These are phyloP conservation scores for Zaprionus obscuricornis DNA, from an alignment of 2,888 invertebrate genomes.

Conservation along the genomic window DNA sequence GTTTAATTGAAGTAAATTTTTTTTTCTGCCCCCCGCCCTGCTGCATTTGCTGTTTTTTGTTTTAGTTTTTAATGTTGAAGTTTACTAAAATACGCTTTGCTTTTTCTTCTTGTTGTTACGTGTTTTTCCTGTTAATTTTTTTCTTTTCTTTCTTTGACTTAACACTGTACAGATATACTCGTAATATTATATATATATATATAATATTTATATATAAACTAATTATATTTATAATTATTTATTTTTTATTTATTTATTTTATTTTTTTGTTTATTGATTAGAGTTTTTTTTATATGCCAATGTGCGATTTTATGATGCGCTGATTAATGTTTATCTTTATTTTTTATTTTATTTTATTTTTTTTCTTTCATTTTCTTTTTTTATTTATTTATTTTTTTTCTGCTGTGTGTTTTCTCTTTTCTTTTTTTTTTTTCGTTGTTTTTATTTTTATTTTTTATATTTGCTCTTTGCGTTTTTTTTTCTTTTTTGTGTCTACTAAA, in stretches of 20 bases:
- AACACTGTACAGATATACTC: slow-evolving; percentile 74
- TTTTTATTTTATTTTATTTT: slow-evolving; percentile 9
- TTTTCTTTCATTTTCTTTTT: slow-evolving; percentile 10
- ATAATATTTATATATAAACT: slow-evolving; percentile 72
- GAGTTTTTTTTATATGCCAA: slow-evolving; percentile 62
- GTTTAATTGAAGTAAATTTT: slow-evolving; percentile 39
- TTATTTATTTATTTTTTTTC: background rate
- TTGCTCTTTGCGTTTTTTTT: background rate
- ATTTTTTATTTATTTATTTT: slow-evolving; percentile 63
- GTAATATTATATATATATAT: slow-evolving; percentile 72
- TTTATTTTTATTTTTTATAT: slow-evolving; percentile 20
- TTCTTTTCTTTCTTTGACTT: slow-evolving; percentile 48
- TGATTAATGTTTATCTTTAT: slow-evolving; percentile 37
- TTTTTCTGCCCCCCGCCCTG: slow-evolving; percentile 60
- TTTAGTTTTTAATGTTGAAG: slow-evolving; percentile 47
- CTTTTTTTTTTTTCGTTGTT: slow-evolving; percentile 32
- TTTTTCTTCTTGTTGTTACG: slow-evolving; percentile 38
- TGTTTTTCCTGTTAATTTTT: slow-evolving; percentile 61
- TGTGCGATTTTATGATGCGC: slow-evolving; percentile 53
- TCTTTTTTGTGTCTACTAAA: slow-evolving; percentile 1
- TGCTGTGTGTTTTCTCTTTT: too few species aligned
- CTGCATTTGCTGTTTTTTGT: slow-evolving; percentile 38
- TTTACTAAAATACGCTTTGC: slow-evolving; percentile 67
- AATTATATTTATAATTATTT: slow-evolving; percentile 67
- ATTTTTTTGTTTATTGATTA: too few species aligned